Evolutionary conservation across 2,888 invertebrate species (phyloP), one percentile per base, ranked within the genome.

Genomic region (Eupithecia abbreviata): DNA sequence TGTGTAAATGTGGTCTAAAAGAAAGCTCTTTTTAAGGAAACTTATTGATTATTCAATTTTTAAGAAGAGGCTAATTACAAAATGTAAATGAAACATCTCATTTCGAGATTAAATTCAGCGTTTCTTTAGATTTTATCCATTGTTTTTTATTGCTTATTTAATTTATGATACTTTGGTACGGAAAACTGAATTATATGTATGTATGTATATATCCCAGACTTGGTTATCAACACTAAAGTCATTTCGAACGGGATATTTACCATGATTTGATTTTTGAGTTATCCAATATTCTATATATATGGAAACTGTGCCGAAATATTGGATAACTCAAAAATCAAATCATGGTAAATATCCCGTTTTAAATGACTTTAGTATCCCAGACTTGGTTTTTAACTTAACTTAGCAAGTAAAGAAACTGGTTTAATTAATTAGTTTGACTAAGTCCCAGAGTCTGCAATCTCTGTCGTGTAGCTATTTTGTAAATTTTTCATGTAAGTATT

Each of bases 21-120:
- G 62, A 71, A 77, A 70, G 72, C 73, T 76, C 70, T 41, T 75
- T 73, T 62, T 65, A 75, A 68, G 43, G 65, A 70, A 58, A 49
- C 74, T 73, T 76, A 78, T 78, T 72, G 78, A 78, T 78, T 74
- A 74, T 76, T 76, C 78, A 51, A 47, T 72, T 74, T 76, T 76
- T 72, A 73, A 66, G 74, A n/a, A 30, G 55, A 74, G 69, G 69
- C 74, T 70, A 78, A 76, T 78, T 76, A 76, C 69, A 70, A 72
- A 78, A 78, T 76, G 74, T 49, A 55, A 78, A 76, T 74, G 73
- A 58, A 76, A 78, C 76, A 76, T 69, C 74, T 78, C 67, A 58
- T 9, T 58, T 58, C 18, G 18, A 58, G 55, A 18, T 18, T 58
- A n/a, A 58, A 58, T 58, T 58, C n/a, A n/a, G n/a, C n/a, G n/a